Evolutionary conservation across 2,797 vertebrate genomes (phyloP).

Genomic region (Clamator glandarius): DNA sequence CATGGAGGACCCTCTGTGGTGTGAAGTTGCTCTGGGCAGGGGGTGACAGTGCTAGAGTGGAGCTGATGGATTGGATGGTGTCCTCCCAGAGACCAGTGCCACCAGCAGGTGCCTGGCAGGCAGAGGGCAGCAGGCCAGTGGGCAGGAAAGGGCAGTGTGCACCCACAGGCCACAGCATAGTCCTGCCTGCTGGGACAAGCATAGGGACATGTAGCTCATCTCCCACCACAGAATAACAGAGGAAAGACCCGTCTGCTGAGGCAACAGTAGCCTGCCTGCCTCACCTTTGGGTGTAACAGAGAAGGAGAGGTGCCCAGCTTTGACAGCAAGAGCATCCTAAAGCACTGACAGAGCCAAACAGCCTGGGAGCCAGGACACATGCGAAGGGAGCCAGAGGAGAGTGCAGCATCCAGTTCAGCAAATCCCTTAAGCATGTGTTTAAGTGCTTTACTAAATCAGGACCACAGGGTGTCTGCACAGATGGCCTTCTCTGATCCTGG

Average conservation of each 20-base stretch:
- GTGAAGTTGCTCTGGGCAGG: neutral
- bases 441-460: neutral
- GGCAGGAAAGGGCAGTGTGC: neutral
- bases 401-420: neutral
- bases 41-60: neutral
- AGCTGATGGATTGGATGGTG: neutral
- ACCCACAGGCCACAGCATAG: fast-evolving
- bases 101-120: neutral
- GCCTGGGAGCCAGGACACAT: neutral
- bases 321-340: fast-evolving
- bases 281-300: neutral
- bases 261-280: neutral
- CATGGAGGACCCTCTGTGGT: neutral
- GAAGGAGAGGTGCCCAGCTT: neutral
- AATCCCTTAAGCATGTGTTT: conserved; percentile 14
- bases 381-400: neutral
- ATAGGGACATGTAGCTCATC: fast-evolving
- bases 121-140: fast-evolving
- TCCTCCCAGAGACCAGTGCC: neutral
- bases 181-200: neutral
- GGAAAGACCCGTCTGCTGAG: neutral
- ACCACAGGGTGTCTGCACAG: neutral
- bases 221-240: too few relatives aligned
- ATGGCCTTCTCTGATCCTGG: neutral
- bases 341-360: neutral